Conservation (phyloP, 1,140 invertebrate genomes). For the Heterodera carotae region DNA sequence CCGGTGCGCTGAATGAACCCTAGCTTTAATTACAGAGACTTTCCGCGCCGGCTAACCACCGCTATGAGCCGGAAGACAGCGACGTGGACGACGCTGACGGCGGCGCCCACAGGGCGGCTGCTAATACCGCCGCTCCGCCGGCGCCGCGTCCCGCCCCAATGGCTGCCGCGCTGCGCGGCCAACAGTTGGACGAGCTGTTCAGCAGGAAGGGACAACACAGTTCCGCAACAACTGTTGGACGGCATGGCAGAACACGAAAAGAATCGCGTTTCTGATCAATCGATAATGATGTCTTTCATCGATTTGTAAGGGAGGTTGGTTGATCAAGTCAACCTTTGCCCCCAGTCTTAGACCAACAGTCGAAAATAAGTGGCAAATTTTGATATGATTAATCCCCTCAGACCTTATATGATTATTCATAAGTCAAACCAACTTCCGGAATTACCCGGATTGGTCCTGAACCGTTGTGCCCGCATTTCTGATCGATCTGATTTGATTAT, state of each 20-base stretch:
- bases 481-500: too few relatives aligned
- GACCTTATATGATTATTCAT: too few relatives aligned
- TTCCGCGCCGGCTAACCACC: constrained; percentile 2
- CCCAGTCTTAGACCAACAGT: too few relatives aligned
- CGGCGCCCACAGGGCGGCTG: too few relatives aligned
- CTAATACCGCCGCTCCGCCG: background rate
- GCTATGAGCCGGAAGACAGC: background rate
- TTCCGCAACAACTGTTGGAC: background rate
- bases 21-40: background rate
- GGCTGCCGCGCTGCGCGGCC: background rate
- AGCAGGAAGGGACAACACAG: background rate
- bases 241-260: background rate
- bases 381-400: too few relatives aligned
- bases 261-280: background rate
- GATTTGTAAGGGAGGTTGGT: background rate
- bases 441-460: too few relatives aligned
- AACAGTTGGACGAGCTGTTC: constrained; percentile 11
- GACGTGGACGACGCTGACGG: background rate
- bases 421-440: too few relatives aligned
- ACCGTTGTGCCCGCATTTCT: too few relatives aligned
- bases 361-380: too few relatives aligned
- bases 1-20: too few relatives aligned
- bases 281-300: background rate
- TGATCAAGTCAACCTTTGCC: too few relatives aligned
- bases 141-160: background rate